Evolutionary conservation across 2,113 vertebrate species (phyloP), one percentile per base, ranked within the genome.

Genomic region (Cottus gobio): DNA sequence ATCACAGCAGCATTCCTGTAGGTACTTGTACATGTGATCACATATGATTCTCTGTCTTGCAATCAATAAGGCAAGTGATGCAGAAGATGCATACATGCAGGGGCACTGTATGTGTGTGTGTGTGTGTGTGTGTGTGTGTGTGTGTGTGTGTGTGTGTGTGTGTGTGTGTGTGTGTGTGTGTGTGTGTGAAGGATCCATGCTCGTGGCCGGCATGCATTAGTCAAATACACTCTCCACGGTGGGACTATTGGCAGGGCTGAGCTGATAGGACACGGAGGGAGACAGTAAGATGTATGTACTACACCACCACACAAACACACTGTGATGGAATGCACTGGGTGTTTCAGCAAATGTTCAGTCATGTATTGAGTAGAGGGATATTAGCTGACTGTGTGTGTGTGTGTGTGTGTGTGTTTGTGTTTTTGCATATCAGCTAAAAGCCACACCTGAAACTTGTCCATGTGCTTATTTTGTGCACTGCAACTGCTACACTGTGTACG

Each of bases 281-380:
- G 90, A 90, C 90, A 89, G 86, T 80, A 87, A 93, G 90, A 93
- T 79, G 89, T 78, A 92, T 92, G 86, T 84, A 91, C 77, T 90
- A 91, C 89, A 92, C 44, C 39, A 2, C 77, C 79, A 68, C 69
- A 68, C 79, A 90, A 87, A 83, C 88, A 81, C 85, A 77, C 71
- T 5, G 70, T 82, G 83, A 91, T 87, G 84, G 84, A 89, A 88
- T 75, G 30, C 54, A 18, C 34, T 39, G 30, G 74, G 73, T 82
- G 66, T 87, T 87, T 88, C 77, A 82, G 88, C 75, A 87, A 92
- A 92, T 90, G 75, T 87, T 88, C 79, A 82, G 74, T 82, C 74
- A 79, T 70, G 87, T 88, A 84, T 84, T 84, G 73, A 87, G 78
- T 82, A 78, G 78, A 83, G 52, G 77, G 75, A 87, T 85, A 85